These are phyloP conservation scores for Lepidurus packardi DNA, from an alignment of 1,140 invertebrate genomes.

Conservation along the genomic window DNA sequence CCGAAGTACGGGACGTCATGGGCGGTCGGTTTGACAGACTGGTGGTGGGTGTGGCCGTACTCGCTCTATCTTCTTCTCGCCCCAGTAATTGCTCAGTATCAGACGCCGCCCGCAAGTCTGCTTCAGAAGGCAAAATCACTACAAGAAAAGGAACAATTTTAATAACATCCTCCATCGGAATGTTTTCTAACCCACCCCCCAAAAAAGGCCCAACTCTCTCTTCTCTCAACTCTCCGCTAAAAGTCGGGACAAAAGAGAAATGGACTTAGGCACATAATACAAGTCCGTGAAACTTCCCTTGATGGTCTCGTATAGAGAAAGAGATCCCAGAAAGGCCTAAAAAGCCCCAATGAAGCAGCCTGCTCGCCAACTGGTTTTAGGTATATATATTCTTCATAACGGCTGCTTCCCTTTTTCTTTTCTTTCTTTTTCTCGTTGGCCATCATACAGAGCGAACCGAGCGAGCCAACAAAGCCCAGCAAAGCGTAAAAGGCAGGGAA, in stretches of 20 bases:
- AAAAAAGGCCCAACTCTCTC: background rate
- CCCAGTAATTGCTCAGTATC: conserved; percentile 53
- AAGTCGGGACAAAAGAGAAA: background rate
- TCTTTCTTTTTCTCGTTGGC: conserved; percentile 1
- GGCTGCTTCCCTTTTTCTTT: conserved; percentile 20
- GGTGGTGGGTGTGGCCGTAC: background rate
- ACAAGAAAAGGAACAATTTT: background rate
- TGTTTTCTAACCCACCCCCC: background rate
- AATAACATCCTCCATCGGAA: background rate
- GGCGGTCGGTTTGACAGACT: background rate
- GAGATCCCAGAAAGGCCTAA: background rate
- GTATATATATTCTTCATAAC: conserved; percentile 2
- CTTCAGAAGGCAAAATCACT: conserved; percentile 28
- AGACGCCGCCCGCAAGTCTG: conserved; percentile 44
- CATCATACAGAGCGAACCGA: conserved; percentile 17
- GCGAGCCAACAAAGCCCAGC: conserved; percentile 20
- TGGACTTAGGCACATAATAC: conserved; percentile 13
- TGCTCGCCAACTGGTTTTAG: background rate
- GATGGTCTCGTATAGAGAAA: conserved; percentile 2
- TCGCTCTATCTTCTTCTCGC: conserved; percentile 39
- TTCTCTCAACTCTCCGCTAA: background rate
- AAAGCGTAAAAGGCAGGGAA: conserved; percentile 15
- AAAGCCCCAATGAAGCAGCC: background rate
- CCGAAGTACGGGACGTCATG: conserved; percentile 2
- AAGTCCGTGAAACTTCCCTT: conserved; percentile 13